These are phyloP conservation scores for Sander vitreus DNA, from an alignment of 2,113 vertebrate genomes.

Conservation along the genomic window DNA sequence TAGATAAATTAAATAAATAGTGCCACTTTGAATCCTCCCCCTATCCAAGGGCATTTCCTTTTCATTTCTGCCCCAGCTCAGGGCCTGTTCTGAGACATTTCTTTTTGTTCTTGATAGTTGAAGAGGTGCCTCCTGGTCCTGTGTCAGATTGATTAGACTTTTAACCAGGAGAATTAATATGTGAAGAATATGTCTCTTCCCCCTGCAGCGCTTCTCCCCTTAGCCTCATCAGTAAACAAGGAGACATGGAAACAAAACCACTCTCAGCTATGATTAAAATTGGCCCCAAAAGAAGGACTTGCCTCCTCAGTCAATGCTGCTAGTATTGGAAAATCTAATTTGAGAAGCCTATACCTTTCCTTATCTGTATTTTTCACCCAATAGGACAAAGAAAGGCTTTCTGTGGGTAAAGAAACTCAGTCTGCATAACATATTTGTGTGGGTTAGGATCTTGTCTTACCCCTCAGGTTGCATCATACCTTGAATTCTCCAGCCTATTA, in stretches of 20 bases:
- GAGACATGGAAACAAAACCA: constrained; percentile 71
- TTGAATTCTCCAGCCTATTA: neutral
- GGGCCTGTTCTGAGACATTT: constrained; percentile 56
- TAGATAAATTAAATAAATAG: constrained; percentile 65
- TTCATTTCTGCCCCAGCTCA: constrained; percentile 54
- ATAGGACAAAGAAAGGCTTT: constrained; percentile 9
- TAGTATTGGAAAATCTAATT: constrained; percentile 64
- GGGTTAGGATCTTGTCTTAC: neutral
- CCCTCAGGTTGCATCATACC: constrained; percentile 1
- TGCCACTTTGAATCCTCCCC: constrained; percentile 34
- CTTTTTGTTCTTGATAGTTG: constrained; percentile 62
- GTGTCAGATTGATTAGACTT: constrained; percentile 80
- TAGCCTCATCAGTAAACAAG: constrained; percentile 79
- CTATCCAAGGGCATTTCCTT: constrained; percentile 67
- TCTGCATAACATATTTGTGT: constrained; percentile 4
- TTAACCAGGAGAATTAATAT: constrained; percentile 79
- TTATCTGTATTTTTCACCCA: constrained; percentile 29
- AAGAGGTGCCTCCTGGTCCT: constrained; percentile 64
- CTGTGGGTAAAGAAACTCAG: constrained; percentile 11
- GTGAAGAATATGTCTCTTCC: constrained; percentile 69
- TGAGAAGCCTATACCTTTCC: constrained; percentile 18
- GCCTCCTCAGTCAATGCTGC: constrained; percentile 53
- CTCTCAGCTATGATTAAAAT: constrained; percentile 76
- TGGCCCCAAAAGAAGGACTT: constrained; percentile 54
- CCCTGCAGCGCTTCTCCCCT: constrained; percentile 57